These are phyloP conservation scores for Camelus dromedarius DNA, from an alignment of 2,113 vertebrate species.

Conservation along the genomic window DNA sequence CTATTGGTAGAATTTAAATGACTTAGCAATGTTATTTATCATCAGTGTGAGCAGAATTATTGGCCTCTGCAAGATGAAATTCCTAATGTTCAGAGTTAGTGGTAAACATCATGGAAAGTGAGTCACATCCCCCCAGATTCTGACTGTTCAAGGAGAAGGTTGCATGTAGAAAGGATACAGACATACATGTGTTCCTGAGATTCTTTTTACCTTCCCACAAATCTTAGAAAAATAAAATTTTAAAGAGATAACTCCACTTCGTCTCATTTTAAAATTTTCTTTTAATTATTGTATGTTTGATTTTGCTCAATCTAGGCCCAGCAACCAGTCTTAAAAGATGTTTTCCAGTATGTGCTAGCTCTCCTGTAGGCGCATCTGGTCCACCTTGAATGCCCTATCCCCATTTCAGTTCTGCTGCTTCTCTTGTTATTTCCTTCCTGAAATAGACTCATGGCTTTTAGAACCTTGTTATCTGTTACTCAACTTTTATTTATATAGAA, in stretches of 20 bases:
- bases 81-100: neutral
- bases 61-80: neutral
- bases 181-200: neutral
- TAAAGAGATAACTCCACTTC: neutral
- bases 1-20: neutral
- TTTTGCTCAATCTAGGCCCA: neutral
- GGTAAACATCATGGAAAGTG: neutral
- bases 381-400: neutral
- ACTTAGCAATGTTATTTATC: neutral
- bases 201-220: neutral
- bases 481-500: neutral
- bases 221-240: neutral
- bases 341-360: neutral
- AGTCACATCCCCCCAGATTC: neutral
- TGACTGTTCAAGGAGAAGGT: neutral
- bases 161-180: neutral
- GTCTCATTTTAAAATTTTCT: neutral
- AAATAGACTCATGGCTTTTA: neutral
- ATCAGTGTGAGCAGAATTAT: neutral
- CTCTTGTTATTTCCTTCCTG: neutral
- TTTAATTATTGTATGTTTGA: neutral
- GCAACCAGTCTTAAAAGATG: neutral
- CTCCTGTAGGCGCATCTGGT: neutral
- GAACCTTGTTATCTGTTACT: neutral
- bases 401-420: neutral